Base-by-base conservation (phyloP, 2,113 vertebrate genomes). In the Albula goreensis region DNA sequence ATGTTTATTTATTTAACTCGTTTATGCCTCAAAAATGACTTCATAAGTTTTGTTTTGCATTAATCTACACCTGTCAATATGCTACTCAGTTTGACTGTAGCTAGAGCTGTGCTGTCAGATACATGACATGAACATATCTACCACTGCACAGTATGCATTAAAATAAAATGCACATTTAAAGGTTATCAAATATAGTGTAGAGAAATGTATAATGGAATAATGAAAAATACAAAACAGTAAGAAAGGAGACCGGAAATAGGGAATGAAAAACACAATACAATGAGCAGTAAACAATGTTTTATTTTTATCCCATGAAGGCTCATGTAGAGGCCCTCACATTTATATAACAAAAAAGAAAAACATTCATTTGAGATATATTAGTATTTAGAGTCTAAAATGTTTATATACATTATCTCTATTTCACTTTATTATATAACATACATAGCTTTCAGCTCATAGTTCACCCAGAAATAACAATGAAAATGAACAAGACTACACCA, bases 301-400 rank as follows among this genome's bases (percentile, higher is more conserved):
- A 81, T 81, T 81, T 25, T n/a, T 8, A 81, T 52, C 13, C 51
- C 70, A 3, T 17, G 4, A 51, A 51, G 50, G 7, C 80, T 41
- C 7, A 83, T 41, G 31, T 41, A 31, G 56, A 83, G 53, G 60
- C 57, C 48, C 66, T 66, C 53, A 83, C 31, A 83, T 63, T 83
- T 63, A 31, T 66, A 83, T 83, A 41, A 83, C 82, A 83, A 83
- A 83, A 83, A 74, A 31, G 8, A 74, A 74, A 25, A 83, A 22
- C 82, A 83, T 60, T 83, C 5, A 83, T 83, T 83, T 60, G 53
- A 60, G 53, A 83, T 83, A 63, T 83, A 83, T 83, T 63, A 81
- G 80, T 52, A 25, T 81, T 81, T 22, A 53, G 78, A 53, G 80
- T 53, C 80, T 81, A 52, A 81, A 80, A 50, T 80, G 78, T 80